Base-by-base conservation (phyloP, 2,113 vertebrate species). In the Mellivora capensis region DNA sequence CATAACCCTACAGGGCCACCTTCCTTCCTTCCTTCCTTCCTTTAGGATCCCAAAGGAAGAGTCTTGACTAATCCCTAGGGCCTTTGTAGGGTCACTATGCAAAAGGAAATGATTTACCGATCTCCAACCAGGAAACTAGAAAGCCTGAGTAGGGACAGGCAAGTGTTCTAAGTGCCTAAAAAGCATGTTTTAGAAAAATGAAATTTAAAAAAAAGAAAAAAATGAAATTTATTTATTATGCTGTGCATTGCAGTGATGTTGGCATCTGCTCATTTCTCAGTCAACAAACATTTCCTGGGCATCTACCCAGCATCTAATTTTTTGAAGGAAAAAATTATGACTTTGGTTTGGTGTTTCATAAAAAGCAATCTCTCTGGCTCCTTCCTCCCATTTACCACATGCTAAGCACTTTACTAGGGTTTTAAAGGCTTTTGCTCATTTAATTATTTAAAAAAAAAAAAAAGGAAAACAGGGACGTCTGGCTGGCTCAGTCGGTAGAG, bases 271-370 rank as follows among this genome's bases (percentile, higher is more conserved):
- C 83, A 34, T 88, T 87, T 81, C 83, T 79, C 94, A 86, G 87
- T 93, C 57, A 89, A 80, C 47, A 89, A 80, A 81, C 5, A 34
- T 57, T 90, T 95, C 52, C 76, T 94, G 82, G 72, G 47, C 87
- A 27, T n/a, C 79, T 14, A 77, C n/a, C 27, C 71, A 67, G 31
- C 37, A 88, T 27, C 34, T 74, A 39, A 37, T 59, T 47, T 61
- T 91, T 97, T 91, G 49, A 49, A 89, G 27, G 34, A 34, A 74
- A 90, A 91, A 80, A 59, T 71, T 27, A 57, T 44, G 39, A 94
- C 34, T 89, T 92, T 67, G 27, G 44, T 89, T 84, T 88, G 37
- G 27, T 84, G 13, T 91, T 96, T 97, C 77, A 94, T 79, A 90
- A 85, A 96, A 44, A 69, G 27, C 39, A 67, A 49, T 27, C 67